Evolutionary conservation across 2,888 invertebrate genomes (phyloP), one percentile per base, ranked within the genome.

Genomic region (Diarsia brunnea): DNA sequence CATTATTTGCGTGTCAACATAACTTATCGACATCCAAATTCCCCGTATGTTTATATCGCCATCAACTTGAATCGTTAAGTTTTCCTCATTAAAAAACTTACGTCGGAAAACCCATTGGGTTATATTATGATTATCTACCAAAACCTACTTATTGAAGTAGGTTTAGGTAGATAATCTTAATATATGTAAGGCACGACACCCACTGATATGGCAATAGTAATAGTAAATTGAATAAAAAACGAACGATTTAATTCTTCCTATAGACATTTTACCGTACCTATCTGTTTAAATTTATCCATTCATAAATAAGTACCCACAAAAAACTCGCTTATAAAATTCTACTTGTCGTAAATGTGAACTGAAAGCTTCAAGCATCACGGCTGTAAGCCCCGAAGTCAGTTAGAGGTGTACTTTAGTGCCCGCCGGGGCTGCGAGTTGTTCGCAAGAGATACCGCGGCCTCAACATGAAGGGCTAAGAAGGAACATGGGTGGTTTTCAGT

Each of bases 31-130:
- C 7, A 55, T 27, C 14, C 21, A 31, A 66, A 53, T 31, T 66
- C 19, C 24, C 12, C 24, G 7, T 47, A 60, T 58, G 24, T 14
- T 65, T n/a, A 53, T 49, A 61, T 69, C 47, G 5, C 21, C 31
- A 49, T 79, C 55, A 24, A 69, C 27, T 5, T 58, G 38, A 24
- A 47, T 55, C 38, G 19, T 81, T 16, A 43, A 49, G 19, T 53
- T 80, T 65, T 60, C 51, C 63, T 51, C 38, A n/a, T 66, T 43
- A n/a, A 64, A 51, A 71, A 12, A 58, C 5, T 63, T 63, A 61
- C 1, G 1, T 1, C 61, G 14, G 14, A 53, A 67, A 81, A 61
- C 27, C 53, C 49, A 58, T 71, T 31, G 27, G n/a, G n/a, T n/a
- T n/a, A n/a, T n/a, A n/a, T n/a, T n/a, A n/a, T n/a, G n/a, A n/a